These are phyloP conservation scores for Hafferia zeledoni DNA, from an alignment of 2,797 vertebrate species.

Conservation along the genomic window DNA sequence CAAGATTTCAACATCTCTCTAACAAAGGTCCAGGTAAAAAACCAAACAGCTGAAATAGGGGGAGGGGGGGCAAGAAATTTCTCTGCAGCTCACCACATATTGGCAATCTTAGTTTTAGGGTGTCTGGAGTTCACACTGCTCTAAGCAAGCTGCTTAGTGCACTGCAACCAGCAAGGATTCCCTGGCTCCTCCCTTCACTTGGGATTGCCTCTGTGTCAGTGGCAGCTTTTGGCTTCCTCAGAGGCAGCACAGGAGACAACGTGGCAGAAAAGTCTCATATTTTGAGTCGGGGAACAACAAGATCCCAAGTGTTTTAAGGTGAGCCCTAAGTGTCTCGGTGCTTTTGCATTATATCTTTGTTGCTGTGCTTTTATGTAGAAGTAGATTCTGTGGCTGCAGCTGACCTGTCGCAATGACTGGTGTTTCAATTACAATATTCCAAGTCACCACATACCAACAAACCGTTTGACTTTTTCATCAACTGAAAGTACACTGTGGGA, in stretches of 20 bases:
- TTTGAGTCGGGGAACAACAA: background rate
- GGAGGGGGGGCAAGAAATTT: background rate
- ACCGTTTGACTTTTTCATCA: background rate
- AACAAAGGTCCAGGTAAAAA: background rate
- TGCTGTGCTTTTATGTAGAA: background rate
- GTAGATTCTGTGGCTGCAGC: background rate
- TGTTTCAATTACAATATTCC: background rate
- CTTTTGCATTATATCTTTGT: background rate
- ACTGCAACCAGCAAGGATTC: background rate
- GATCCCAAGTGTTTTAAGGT: background rate
- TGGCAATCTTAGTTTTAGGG: background rate
- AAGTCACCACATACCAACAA: background rate
- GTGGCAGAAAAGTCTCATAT: background rate
- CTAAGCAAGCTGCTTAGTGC: background rate
- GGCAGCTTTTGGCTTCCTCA: background rate
- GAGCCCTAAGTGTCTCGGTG: background rate
- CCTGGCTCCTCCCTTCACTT: background rate
- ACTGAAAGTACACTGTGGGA: background rate
- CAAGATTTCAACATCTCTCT: background rate
- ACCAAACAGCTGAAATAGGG: background rate
- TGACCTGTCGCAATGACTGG: fast-evolving
- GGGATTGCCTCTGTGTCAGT: background rate
- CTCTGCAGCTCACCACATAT: background rate
- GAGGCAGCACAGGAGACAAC: background rate
- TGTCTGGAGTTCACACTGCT: background rate